Evolutionary conservation across 2,888 invertebrate genomes (phyloP).

Genomic region (Epistrophe grossulariae): DNA sequence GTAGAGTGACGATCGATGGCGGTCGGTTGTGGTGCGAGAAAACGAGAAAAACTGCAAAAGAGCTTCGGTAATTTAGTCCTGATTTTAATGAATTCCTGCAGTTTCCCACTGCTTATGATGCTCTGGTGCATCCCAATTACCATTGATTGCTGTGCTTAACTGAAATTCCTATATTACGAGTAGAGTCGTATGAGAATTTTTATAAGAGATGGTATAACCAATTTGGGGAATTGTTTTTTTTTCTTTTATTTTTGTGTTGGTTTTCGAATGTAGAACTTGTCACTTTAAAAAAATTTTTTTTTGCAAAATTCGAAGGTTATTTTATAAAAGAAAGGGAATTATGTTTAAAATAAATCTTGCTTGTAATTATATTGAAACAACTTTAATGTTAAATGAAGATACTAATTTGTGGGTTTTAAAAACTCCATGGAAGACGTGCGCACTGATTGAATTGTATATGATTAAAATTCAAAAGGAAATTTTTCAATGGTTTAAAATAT

Average conservation of each 20-base stretch:
- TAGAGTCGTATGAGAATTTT: conserved; percentile 17
- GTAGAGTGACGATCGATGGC: not conserved
- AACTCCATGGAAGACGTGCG: too few relatives aligned
- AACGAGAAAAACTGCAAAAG: conserved; percentile 52
- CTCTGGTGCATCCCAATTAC: conserved; percentile 71
- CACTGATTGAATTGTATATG: too few relatives aligned
- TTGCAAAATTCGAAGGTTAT: not conserved
- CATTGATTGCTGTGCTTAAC: conserved; percentile 71
- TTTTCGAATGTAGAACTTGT: conserved; percentile 23
- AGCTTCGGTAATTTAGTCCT: conserved; percentile 68
- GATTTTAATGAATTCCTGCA: conserved; percentile 73
- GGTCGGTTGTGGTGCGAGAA: conserved; percentile 16
- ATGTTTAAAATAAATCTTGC: not conserved
- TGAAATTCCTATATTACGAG: conserved; percentile 26
- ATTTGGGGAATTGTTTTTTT: conserved; percentile 23
- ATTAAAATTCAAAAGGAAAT: too few relatives aligned
- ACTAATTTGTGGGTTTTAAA: not conserved
- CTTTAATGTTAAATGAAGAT: not conserved
- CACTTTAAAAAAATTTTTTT: not conserved
- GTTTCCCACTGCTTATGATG: conserved; percentile 40
- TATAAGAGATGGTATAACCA: conserved; percentile 31
- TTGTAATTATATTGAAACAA: not conserved
- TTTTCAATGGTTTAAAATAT: too few relatives aligned
- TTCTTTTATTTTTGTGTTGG: conserved; percentile 1
- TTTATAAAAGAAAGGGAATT: not conserved